These are phyloP conservation scores for Drosophila sp. DNA, from an alignment of 1,140 invertebrate genomes.

Conservation along the genomic window DNA sequence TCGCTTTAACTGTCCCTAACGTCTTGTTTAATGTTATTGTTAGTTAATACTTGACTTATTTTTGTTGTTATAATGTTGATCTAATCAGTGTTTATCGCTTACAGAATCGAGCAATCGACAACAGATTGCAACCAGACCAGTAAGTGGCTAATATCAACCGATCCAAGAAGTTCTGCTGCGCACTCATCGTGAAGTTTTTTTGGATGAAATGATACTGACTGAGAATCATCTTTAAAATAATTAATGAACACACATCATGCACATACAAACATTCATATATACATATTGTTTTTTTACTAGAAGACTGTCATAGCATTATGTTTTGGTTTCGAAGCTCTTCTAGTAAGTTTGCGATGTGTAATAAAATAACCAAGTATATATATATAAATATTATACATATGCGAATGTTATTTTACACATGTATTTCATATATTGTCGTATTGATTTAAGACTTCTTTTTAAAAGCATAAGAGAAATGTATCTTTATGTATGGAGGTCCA, in stretches of 20 bases:
- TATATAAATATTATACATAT: not conserved
- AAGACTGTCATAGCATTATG: no score
- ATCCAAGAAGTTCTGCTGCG: constrained; percentile 58
- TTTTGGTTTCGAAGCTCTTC: no score
- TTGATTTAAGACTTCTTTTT: constrained; percentile 8
- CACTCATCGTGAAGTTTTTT: constrained; percentile 43
- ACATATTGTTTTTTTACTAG: not conserved
- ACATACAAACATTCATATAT: constrained; percentile 8
- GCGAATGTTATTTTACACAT: not conserved
- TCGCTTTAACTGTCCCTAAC: constrained; percentile 29
- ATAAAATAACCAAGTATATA: no score
- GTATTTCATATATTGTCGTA: constrained; percentile 6
- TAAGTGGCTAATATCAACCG: constrained; percentile 62
- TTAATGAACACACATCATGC: constrained; percentile 36
- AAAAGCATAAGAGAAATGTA: not conserved
- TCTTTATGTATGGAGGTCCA: constrained; percentile 19
- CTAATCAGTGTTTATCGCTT: constrained; percentile 41
- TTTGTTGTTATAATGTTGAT: not conserved
- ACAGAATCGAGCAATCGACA: constrained; percentile 38
- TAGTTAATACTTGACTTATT: no score
- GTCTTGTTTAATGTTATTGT: constrained; percentile 23
- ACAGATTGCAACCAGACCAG: constrained; percentile 6
- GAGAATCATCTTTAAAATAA: constrained; percentile 77
- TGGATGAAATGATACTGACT: constrained; percentile 67
- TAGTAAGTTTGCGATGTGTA: no score